A percentile compares a stretch with the other conserved stretches of the same genome.
phyloP scores from a whole-genome alignment of 2,888 invertebrate species.

The Sminthurinus aureus region DNA sequence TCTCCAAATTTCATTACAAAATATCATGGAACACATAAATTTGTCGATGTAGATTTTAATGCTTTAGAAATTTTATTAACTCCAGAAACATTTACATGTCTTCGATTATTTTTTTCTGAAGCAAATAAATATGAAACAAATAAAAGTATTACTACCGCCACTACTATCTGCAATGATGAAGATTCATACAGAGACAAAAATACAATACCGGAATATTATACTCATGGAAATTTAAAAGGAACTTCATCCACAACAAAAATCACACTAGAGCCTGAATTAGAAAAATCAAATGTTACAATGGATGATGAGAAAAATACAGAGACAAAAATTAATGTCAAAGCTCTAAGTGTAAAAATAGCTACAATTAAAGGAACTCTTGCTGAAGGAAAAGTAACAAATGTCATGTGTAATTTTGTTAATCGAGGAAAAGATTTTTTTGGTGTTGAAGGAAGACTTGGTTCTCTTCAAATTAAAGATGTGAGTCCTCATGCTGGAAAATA shows the following conservation, averaged over 20 bases:
- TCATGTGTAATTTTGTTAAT: slow-evolving; percentile 52
- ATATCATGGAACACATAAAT: slow-evolving; percentile 72
- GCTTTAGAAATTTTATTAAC: slow-evolving; percentile 79
- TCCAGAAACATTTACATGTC: slow-evolving; percentile 53
- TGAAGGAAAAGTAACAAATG: slow-evolving; percentile 53
- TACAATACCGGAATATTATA: not conserved
- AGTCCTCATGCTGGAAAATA: slow-evolving; percentile 52
- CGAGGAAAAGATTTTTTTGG: slow-evolving; percentile 53
- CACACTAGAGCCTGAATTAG: not conserved
- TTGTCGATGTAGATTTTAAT: slow-evolving; percentile 85
- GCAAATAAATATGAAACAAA: slow-evolving; percentile 44
- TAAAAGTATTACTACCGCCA: not conserved
- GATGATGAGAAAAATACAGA: slow-evolving; percentile 54
- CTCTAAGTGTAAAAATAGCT: slow-evolving; percentile 53
- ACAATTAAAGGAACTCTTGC: slow-evolving; percentile 45
- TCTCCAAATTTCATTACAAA: slow-evolving; percentile 72
- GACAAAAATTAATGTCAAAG: slow-evolving; percentile 55
- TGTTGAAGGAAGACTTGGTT: slow-evolving; percentile 56
- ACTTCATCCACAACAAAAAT: not conserved
- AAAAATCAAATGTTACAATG: slow-evolving; percentile 5
- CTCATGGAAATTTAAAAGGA: not conserved
- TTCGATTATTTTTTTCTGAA: slow-evolving; percentile 57
- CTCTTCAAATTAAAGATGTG: slow-evolving; percentile 54
- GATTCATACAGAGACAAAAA: not conserved
- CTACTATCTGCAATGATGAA: too few relatives aligned